Percentiles rank a stretch among this genome's conserved stretches.
phyloP scores from a whole-genome alignment of 2,888 invertebrate genomes.

The Nebria brevicollis region DNA sequence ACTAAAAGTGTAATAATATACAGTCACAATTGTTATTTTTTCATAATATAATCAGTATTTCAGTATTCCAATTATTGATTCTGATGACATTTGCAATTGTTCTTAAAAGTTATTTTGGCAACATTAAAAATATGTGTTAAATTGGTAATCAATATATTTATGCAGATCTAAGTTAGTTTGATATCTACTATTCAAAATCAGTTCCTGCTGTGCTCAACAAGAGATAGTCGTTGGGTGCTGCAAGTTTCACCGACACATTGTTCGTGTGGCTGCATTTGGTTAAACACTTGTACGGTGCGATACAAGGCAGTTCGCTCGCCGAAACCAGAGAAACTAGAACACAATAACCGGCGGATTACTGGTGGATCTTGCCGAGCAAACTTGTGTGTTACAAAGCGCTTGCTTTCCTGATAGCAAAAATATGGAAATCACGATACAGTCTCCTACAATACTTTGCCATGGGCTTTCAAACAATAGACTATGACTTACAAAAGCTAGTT shows the following conservation, averaged over 20 bases:
- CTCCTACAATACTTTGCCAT: constrained; percentile 20
- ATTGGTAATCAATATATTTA: neutral
- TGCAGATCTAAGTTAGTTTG: neutral
- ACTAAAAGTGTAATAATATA: too few relatives aligned
- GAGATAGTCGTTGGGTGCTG: neutral
- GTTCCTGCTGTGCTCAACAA: neutral
- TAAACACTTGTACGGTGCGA: constrained; percentile 35
- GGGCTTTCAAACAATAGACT: constrained; percentile 15
- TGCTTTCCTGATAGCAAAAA: constrained; percentile 42
- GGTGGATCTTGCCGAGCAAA: constrained; percentile 25
- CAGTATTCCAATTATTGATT: too few relatives aligned
- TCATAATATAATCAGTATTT: too few relatives aligned
- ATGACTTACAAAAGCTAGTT: constrained; percentile 26
- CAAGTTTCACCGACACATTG: constrained; percentile 10
- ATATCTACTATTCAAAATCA: neutral
- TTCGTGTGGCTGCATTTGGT: constrained; percentile 36
- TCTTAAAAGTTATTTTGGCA: too few relatives aligned
- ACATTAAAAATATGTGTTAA: neutral
- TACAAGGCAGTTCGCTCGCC: constrained; percentile 11
- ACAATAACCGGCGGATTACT: constrained; percentile 34
- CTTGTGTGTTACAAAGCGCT: constrained; percentile 32
- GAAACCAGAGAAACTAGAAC: neutral
- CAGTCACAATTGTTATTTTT: too few relatives aligned
- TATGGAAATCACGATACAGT: constrained; percentile 43
- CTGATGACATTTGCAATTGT: too few relatives aligned